phyloP scores from a whole-genome alignment of 2,888 invertebrate species.

The Meteorus cinctellus region DNA sequence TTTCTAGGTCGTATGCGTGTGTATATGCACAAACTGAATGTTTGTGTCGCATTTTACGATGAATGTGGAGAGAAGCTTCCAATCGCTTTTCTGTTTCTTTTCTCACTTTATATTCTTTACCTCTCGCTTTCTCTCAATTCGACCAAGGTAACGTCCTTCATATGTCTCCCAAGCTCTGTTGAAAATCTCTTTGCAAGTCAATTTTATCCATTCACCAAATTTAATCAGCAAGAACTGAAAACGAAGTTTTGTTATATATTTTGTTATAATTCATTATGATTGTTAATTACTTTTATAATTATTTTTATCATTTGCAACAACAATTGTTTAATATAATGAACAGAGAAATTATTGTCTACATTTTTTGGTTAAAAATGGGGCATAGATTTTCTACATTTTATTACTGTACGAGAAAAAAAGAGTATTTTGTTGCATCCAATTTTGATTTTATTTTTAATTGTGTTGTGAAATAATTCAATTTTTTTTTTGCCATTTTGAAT shows the following conservation, averaged over 20 bases:
- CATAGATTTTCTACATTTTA: no score
- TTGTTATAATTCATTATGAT: neutral
- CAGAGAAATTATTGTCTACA: no score
- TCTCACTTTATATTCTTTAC: constrained; percentile 14
- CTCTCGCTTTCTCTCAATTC: constrained; percentile 20
- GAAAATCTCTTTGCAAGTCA: constrained; percentile 11
- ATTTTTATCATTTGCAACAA: no score
- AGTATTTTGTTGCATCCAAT: no score
- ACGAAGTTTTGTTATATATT: neutral
- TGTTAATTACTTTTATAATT: no score
- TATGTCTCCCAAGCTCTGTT: constrained; percentile 11
- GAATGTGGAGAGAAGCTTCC: constrained; percentile 16
- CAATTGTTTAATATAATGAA: no score
- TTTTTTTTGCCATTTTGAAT: no score
- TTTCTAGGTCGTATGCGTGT: constrained; percentile 37
- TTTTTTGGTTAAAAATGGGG: no score
- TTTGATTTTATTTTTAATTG: no score
- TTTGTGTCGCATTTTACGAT: constrained; percentile 8
- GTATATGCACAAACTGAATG: no score
- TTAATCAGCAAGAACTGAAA: constrained; percentile 1
- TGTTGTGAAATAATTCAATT: no score
- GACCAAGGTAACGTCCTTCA: constrained; percentile 39
- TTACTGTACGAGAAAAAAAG: no score
- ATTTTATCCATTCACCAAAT: constrained; percentile 23
- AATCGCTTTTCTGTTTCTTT: constrained; percentile 17